A percentile compares a stretch with the other conserved stretches of the same genome.
Evolutionary conservation across 2,113 vertebrate species (phyloP).

Genomic region (Ictalurus furcatus): DNA sequence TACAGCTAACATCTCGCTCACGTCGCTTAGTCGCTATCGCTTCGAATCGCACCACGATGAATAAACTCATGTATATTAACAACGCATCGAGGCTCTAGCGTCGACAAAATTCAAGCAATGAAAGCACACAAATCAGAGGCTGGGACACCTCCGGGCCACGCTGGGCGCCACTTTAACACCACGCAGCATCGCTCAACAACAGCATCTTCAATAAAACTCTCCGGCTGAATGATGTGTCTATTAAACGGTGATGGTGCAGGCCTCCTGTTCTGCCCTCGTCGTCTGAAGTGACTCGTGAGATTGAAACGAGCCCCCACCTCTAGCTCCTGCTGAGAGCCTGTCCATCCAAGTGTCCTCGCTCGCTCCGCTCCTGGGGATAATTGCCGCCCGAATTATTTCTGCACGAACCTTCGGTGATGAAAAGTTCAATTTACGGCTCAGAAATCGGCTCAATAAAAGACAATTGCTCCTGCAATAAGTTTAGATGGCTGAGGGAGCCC

Average conservation of each 20-base stretch:
- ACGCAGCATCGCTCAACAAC: constrained; percentile 14
- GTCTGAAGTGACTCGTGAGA: constrained; percentile 19
- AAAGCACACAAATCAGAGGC: constrained; percentile 34
- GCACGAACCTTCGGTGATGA: constrained; percentile 32
- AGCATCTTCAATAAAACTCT: constrained; percentile 44
- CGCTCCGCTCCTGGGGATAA: constrained; percentile 39
- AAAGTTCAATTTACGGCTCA: constrained; percentile 50
- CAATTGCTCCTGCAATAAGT: constrained; percentile 47
- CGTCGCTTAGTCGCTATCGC: constrained; percentile 20
- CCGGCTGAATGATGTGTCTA: constrained; percentile 45
- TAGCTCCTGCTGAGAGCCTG: background rate
- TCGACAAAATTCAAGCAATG: constrained; percentile 16
- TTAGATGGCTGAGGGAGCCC: constrained; percentile 9
- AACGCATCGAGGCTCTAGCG: constrained; percentile 29
- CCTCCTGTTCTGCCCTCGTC: constrained; percentile 15
- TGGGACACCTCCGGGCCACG: constrained; percentile 35
- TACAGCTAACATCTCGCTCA: constrained; percentile 19
- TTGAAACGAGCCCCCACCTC: background rate
- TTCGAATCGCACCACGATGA: constrained; percentile 6
- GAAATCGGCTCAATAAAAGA: constrained; percentile 50
- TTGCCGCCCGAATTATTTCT: constrained; percentile 43
- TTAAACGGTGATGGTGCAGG: constrained; percentile 34
- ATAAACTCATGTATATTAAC: constrained; percentile 50
- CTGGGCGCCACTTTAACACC: constrained; percentile 5
- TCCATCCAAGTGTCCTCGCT: background rate